Evolutionary conservation across 2,888 invertebrate genomes (phyloP).

Genomic region (Acanthosepion lycidas): DNA sequence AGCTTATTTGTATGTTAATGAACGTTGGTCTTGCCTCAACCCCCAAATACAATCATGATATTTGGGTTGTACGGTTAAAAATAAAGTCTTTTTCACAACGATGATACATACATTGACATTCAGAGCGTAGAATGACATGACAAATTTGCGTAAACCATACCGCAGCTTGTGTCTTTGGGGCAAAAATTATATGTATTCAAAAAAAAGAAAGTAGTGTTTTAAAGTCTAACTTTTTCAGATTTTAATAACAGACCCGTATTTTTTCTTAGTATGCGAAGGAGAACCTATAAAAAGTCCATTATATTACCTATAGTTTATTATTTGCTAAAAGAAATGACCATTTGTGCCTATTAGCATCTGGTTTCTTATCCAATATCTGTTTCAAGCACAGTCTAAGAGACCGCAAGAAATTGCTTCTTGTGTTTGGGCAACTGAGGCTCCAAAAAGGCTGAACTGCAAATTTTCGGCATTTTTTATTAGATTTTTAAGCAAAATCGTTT

Average conservation of each 20-base stretch:
- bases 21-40: constrained; percentile 42
- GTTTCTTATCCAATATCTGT: neutral
- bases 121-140: neutral
- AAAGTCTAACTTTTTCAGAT: too few species aligned
- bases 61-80: neutral
- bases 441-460: too few species aligned
- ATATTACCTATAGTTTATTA: neutral
- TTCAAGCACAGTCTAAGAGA: neutral
- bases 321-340: neutral
- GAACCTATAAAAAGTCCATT: neutral
- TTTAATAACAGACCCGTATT: neutral
- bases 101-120: neutral
- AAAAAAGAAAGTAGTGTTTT: too few species aligned
- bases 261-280: neutral
- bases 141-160: neutral
- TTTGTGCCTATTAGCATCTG: neutral
- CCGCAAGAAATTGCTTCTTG: neutral
- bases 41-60: neutral
- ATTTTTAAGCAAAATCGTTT: neutral
- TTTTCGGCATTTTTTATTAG: neutral
- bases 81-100: neutral
- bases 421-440: neutral
- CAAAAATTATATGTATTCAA: neutral
- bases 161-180: neutral
- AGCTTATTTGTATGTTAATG: neutral